Conservation (phyloP, 2,113 vertebrate species). For the Oceanites oceanicus region DNA sequence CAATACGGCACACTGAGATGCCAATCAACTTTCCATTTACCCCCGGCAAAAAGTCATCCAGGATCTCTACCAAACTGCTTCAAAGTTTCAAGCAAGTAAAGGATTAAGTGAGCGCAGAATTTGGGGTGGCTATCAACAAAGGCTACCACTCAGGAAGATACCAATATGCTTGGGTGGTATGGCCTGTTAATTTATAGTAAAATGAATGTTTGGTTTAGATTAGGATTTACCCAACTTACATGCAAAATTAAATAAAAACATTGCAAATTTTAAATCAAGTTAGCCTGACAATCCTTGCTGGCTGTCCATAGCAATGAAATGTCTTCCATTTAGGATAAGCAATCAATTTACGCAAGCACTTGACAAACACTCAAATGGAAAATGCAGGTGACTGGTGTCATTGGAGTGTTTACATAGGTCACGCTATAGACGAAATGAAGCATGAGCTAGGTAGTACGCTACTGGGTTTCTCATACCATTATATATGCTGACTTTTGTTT, state of each 20-base stretch:
- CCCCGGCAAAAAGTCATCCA: background rate
- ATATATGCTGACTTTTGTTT: background rate
- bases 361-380: slow-evolving; percentile 61
- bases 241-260: slow-evolving; percentile 17
- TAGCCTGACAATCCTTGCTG: slow-evolving; percentile 45
- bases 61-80: slow-evolving; percentile 12
- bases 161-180: background rate
- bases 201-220: background rate
- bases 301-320: slow-evolving; percentile 38
- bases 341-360: slow-evolving; percentile 27
- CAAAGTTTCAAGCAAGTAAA: slow-evolving; percentile 4
- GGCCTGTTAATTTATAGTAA: background rate
- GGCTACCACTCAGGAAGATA: slow-evolving; percentile 9
- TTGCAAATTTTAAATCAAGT: background rate
- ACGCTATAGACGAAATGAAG: slow-evolving; percentile 23
- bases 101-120: background rate
- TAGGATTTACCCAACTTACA: background rate
- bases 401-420: slow-evolving; percentile 63
- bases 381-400: slow-evolving; percentile 55
- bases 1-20: slow-evolving; percentile 2
- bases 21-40: background rate
- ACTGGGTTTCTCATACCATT: slow-evolving; percentile 65
- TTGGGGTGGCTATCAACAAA: background rate
- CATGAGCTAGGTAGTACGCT: slow-evolving; percentile 46
- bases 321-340: slow-evolving; percentile 34